These are phyloP conservation scores for Lutra lutra DNA, from an alignment of 2,797 vertebrate species.

Conservation along the genomic window DNA sequence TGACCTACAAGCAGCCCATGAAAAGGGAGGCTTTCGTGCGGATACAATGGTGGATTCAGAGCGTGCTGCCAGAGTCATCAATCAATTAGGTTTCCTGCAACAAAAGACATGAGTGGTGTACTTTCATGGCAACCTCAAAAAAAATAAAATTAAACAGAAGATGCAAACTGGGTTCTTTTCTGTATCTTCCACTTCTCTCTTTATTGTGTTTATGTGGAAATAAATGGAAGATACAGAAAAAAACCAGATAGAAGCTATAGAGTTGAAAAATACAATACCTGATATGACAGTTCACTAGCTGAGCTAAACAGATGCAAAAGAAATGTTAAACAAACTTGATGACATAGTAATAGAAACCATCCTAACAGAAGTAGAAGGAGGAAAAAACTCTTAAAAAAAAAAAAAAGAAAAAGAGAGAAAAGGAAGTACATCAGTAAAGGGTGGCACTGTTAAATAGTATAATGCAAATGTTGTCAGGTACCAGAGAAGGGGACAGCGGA, in stretches of 20 bases:
- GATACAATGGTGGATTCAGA: slow-evolving; percentile 30
- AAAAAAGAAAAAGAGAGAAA: background rate
- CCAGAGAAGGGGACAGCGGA: background rate
- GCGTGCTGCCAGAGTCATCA: background rate
- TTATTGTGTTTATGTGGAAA: background rate
- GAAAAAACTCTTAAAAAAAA: background rate
- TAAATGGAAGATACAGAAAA: background rate
- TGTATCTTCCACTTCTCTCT: background rate
- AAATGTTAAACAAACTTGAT: background rate
- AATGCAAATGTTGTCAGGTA: background rate
- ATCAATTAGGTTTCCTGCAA: slow-evolving; percentile 24
- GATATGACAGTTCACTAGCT: background rate
- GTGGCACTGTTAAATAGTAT: background rate
- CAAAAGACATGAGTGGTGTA: slow-evolving; percentile 14
- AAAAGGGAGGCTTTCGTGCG: background rate
- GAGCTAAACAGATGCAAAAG: background rate
- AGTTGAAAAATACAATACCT: background rate
- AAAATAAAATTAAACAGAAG: background rate
- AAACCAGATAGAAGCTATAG: background rate
- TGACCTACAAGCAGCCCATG: background rate
- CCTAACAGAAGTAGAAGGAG: background rate
- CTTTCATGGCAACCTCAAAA: background rate
- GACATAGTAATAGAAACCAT: background rate
- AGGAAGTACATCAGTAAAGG: background rate
- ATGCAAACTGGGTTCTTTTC: background rate